These are phyloP conservation scores for Eutrigla gurnardus DNA, from an alignment of 2,797 vertebrate genomes.

Conservation along the genomic window DNA sequence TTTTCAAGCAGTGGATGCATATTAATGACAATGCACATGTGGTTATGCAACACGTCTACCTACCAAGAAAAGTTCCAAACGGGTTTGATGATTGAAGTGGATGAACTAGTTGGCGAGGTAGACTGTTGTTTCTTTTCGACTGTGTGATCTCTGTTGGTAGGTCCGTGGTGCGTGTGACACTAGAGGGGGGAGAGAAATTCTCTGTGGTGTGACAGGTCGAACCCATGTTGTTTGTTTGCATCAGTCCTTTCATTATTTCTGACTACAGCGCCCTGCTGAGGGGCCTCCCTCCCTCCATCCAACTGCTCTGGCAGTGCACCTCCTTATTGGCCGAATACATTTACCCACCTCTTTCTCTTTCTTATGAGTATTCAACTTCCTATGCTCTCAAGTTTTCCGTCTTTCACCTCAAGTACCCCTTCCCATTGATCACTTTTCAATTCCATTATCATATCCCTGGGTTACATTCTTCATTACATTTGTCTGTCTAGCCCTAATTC, in stretches of 20 bases:
- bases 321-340: conserved; percentile 1
- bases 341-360: background rate
- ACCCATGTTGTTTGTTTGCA: conserved; percentile 42
- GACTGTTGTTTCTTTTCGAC: background rate
- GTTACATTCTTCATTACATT: conserved; percentile 10
- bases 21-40: background rate
- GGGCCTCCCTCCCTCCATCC: conserved; percentile 19
- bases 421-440: conserved; percentile 22
- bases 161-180: background rate
- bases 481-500: background rate
- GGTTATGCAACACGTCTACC: background rate
- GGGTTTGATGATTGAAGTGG: background rate
- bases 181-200: background rate
- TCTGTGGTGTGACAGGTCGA: conserved; percentile 18
- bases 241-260: conserved; percentile 34
- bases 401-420: background rate
- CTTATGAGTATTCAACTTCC: background rate
- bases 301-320: conserved; percentile 3
- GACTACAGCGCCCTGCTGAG: background rate
- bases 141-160: background rate
- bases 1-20: background rate
- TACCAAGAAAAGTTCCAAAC: background rate
- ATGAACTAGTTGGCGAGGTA: background rate
- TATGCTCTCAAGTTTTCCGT: conserved; percentile 2
- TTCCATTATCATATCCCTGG: conserved; percentile 29